Conservation (phyloP, 1,140 invertebrate species). For the Whitmania pigra region DNA sequence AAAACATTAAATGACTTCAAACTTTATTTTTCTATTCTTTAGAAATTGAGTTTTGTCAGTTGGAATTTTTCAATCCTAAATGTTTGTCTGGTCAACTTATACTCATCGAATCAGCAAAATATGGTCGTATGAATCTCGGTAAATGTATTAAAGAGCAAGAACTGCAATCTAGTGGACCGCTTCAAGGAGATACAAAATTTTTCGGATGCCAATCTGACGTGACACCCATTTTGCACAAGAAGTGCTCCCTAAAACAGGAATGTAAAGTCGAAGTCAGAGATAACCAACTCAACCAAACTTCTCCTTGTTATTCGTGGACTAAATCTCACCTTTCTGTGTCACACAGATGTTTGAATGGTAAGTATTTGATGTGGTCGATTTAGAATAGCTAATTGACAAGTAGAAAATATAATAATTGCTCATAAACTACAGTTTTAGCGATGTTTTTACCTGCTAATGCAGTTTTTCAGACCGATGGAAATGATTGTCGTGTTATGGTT, state of each 20-base stretch:
- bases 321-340: not conserved
- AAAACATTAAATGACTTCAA: too few species aligned
- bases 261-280: constrained; percentile 7
- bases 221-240: not conserved
- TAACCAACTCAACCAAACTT: not conserved
- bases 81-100: not conserved
- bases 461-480: constrained; percentile 2
- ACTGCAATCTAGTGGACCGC: not conserved
- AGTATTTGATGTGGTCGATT: not conserved
- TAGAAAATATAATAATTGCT: too few species aligned
- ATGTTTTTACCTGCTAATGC: not conserved
- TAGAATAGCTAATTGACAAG: not conserved
- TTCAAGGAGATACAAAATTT: not conserved
- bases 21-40: too few species aligned
- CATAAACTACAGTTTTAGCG: not conserved
- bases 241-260: not conserved
- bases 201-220: constrained; percentile 14
- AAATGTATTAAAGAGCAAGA: not conserved
- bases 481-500: not conserved
- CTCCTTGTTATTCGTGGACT: not conserved
- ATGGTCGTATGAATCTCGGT: constrained; percentile 10
- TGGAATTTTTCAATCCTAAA: constrained; percentile 1
- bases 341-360: constrained; percentile 3
- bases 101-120: not conserved
- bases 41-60: not conserved